Evolutionary conservation across 1,140 invertebrate genomes (phyloP).

Genomic region (Popillia japonica): DNA sequence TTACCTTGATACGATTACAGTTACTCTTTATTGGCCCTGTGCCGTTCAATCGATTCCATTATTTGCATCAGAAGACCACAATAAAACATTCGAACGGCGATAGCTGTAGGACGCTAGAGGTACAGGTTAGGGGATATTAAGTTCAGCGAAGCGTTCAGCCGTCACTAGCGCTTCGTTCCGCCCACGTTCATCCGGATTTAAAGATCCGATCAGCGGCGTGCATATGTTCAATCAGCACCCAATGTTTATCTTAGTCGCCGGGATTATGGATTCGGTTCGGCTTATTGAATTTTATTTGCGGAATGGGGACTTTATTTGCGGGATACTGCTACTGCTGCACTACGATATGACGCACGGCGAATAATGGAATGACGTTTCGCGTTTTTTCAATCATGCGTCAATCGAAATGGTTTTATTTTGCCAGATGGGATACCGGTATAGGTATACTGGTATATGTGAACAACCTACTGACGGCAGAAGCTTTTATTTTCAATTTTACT

Average conservation of each 20-base stretch:
- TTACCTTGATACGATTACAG: conserved; percentile 27
- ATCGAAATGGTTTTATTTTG: neutral
- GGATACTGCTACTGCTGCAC: neutral
- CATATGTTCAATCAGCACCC: conserved; percentile 30
- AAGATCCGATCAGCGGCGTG: conserved; percentile 25
- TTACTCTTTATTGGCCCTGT: conserved; percentile 10
- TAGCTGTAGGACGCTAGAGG: neutral
- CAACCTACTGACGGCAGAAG: neutral
- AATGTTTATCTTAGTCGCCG: conserved; percentile 11
- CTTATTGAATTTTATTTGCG: conserved; percentile 31
- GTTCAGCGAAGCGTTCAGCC: conserved; percentile 9
- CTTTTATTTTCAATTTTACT: neutral
- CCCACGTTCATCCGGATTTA: conserved; percentile 7
- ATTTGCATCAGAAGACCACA: conserved; percentile 39
- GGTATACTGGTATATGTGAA: neutral
- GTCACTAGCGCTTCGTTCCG: conserved; percentile 2
- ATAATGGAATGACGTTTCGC: conserved; percentile 15
- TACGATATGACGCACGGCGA: conserved; percentile 7
- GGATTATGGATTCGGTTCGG: conserved; percentile 31
- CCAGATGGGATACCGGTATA: neutral
- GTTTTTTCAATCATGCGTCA: conserved; percentile 16
- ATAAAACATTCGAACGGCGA: conserved; percentile 36
- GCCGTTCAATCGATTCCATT: conserved; percentile 38
- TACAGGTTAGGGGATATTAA: neutral
- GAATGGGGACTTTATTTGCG: neutral